Conservation (phyloP, 2,888 invertebrate genomes). For the Ceramica pisi region DNA sequence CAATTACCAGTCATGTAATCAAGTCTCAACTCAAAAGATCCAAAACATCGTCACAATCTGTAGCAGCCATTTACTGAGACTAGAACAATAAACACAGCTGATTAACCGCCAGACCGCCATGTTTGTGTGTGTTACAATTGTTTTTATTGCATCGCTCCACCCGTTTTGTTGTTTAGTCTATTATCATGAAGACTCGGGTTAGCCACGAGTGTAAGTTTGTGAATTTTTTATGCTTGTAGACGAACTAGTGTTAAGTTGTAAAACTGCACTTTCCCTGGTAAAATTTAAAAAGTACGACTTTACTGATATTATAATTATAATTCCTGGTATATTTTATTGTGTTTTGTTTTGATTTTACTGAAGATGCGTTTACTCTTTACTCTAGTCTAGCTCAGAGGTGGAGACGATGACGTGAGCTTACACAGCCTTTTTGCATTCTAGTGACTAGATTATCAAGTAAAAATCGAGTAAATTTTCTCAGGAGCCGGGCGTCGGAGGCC, state of each 20-base stretch:
- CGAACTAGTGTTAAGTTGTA: background rate
- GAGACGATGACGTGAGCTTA: no score
- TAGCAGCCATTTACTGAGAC: background rate
- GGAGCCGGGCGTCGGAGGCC: no score
- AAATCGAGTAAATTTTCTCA: no score
- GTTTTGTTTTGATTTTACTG: no score
- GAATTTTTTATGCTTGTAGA: background rate
- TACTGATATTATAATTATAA: no score
- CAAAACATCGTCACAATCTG: constrained; percentile 10
- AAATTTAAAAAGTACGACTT: no score
- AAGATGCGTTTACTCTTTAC: no score
- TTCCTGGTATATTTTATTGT: no score
- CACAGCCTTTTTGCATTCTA: no score
- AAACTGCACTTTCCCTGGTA: background rate
- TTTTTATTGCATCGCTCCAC: constrained; percentile 30
- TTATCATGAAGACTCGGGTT: background rate
- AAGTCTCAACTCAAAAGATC: background rate
- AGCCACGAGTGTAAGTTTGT: background rate
- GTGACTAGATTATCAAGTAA: no score
- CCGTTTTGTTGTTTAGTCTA: constrained; percentile 27
- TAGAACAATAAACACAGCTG: constrained; percentile 27
- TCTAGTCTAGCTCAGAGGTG: no score
- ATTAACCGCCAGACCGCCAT: constrained; percentile 8
- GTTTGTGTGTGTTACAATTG: constrained; percentile 11
- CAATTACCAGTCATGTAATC: background rate